These are phyloP conservation scores for Cirrhinus molitorella DNA, from an alignment of 2,797 vertebrate species.

Conservation along the genomic window DNA sequence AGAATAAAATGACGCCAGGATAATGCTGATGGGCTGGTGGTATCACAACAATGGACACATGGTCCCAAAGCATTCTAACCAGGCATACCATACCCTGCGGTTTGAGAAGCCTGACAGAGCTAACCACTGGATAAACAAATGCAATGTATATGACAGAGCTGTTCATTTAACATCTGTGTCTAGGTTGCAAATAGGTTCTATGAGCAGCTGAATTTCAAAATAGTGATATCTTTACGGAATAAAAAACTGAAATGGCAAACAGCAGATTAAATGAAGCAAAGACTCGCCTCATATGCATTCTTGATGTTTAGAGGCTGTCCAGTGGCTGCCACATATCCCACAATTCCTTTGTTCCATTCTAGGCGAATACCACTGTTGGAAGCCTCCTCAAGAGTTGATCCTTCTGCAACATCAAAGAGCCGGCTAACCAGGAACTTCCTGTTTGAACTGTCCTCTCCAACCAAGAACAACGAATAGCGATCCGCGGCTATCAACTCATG, in stretches of 20 bases:
- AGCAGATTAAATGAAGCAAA: background rate
- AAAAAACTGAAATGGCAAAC: background rate
- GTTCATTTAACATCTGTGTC: background rate
- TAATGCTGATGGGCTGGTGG: constrained; percentile 4
- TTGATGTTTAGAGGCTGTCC: constrained; percentile 95
- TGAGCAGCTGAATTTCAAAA: background rate
- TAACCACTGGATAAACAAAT: background rate
- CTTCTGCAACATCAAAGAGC: constrained; percentile 97
- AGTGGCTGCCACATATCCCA: constrained; percentile 92
- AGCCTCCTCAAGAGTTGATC: constrained; percentile 92
- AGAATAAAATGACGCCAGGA: constrained; percentile 10
- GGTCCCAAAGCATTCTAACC: background rate
- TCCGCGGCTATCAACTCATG: constrained; percentile 93
- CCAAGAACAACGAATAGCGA: constrained; percentile 95
- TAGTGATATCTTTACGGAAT: background rate
- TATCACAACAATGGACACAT: background rate
- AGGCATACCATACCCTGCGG: background rate
- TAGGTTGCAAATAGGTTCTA: background rate
- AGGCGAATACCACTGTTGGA: constrained; percentile 93
- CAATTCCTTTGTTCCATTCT: constrained; percentile 98
- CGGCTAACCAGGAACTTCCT: constrained; percentile 94
- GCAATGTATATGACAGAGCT: background rate
- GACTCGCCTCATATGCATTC: constrained; percentile 93
- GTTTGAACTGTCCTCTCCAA: constrained; percentile 96
- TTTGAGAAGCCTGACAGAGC: too few relatives aligned